Percentiles rank a stretch among this genome's conserved stretches.
Evolutionary conservation across 2,888 invertebrate species (phyloP).

Genomic region (Prostheceraeus crozeri): DNA sequence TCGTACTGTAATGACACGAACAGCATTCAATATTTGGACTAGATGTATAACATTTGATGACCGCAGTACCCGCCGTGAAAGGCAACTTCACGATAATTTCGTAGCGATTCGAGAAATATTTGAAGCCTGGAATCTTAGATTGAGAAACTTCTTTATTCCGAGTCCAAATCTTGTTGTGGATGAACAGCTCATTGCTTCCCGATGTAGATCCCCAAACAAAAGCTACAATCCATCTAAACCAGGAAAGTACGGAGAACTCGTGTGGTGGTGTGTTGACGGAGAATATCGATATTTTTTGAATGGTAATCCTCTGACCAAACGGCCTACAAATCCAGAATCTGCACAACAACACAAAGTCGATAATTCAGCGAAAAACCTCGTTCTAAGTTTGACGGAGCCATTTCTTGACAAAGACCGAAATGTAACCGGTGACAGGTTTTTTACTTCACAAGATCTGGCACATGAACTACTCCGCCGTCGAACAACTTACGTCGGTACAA

Average conservation of each 20-base stretch:
- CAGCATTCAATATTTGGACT: too few relatives aligned
- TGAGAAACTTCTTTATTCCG: too few relatives aligned
- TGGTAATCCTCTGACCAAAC: conserved; percentile 25
- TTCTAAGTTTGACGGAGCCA: conserved; percentile 9
- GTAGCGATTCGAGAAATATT: too few relatives aligned
- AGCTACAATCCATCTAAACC: too few relatives aligned
- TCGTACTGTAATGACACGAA: too few relatives aligned
- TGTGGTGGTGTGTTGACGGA: conserved; percentile 18
- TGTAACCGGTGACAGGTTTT: conserved; percentile 26
- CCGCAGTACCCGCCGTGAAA: too few relatives aligned
- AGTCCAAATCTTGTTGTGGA: too few relatives aligned
- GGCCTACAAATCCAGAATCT: conserved; percentile 12
- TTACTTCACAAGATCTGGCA: conserved; percentile 20
- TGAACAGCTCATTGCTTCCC: too few relatives aligned
- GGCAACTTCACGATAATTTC: too few relatives aligned
- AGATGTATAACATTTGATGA: too few relatives aligned
- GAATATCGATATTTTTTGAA: conserved; percentile 21
- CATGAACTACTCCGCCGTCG: conserved; percentile 11
- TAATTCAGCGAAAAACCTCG: conserved; percentile 27
- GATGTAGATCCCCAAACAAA: too few relatives aligned
- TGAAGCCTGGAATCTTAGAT: too few relatives aligned
- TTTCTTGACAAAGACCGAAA: conserved; percentile 25
- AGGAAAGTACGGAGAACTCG: conserved; percentile 14
- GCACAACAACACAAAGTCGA: conserved; percentile 11
- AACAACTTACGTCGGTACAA: conserved; percentile 22